These are phyloP conservation scores for Leptopilina syphax DNA, from an alignment of 2,888 invertebrate species.

Conservation along the genomic window DNA sequence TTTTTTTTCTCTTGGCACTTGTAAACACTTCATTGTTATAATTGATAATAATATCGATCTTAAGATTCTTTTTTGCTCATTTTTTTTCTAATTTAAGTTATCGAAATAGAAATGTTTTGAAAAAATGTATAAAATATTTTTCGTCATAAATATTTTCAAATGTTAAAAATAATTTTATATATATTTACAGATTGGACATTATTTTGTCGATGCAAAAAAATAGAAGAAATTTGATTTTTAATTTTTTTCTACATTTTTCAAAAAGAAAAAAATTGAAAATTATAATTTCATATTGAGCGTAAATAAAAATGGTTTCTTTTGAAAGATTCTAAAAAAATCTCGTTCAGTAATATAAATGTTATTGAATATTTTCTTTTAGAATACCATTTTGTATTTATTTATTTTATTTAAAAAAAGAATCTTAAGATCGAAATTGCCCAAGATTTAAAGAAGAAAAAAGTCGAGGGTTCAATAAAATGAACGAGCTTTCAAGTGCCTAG, in stretches of 20 bases:
- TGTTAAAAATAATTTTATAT: no score
- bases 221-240: no score
- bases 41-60: conserved; percentile 54
- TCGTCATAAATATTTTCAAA: no score
- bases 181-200: no score
- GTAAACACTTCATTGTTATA: conserved; percentile 57
- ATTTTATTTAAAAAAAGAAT: not conserved
- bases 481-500: conserved; percentile 67
- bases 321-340: not conserved
- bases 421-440: conserved; percentile 1
- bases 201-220: no score
- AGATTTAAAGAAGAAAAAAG: conserved; percentile 7
- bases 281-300: no score
- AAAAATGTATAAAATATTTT: no score
- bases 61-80: conserved; percentile 6
- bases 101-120: not conserved
- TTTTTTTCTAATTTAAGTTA: conserved; percentile 9
- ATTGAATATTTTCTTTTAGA: conserved; percentile 1
- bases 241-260: no score
- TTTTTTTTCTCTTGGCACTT: conserved; percentile 62
- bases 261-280: no score
- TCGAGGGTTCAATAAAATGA: conserved; percentile 50
- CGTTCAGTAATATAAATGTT: not conserved
- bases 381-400: not conserved
- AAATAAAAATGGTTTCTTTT: not conserved